Evolutionary conservation across 2,797 vertebrate genomes (phyloP).

Genomic region (Manis crassicaudata): DNA sequence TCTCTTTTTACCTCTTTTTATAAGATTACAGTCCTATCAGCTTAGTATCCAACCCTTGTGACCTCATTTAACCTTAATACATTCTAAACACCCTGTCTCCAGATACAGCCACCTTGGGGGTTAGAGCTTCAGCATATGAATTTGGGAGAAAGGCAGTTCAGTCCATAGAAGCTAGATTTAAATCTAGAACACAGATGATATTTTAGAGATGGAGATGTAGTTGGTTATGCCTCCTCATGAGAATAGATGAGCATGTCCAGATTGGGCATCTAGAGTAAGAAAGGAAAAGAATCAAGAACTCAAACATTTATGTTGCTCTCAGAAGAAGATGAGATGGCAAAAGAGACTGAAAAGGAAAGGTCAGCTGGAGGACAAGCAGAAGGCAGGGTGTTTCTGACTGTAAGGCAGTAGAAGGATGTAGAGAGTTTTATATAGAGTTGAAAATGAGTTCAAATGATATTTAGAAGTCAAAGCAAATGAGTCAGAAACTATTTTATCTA

Average conservation of each 20-base stretch:
- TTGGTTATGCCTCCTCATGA: not conserved
- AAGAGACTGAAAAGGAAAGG: not conserved
- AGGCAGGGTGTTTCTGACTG: not conserved
- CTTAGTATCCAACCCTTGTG: not conserved
- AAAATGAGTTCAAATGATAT: not conserved
- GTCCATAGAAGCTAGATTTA: not conserved
- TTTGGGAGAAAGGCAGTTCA: not conserved
- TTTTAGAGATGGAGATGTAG: not conserved
- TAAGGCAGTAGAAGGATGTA: not conserved
- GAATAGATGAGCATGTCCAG: not conserved
- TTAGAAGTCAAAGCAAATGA: not conserved
- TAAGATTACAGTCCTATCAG: not conserved
- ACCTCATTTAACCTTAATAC: not conserved
- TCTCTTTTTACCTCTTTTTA: not conserved
- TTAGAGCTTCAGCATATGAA: not conserved
- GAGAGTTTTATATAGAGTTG: not conserved
- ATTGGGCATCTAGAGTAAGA: not conserved
- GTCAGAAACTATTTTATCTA: not conserved
- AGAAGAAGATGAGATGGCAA: not conserved
- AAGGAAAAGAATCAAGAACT: not conserved
- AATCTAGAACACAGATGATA: not conserved
- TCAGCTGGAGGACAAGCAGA: not conserved
- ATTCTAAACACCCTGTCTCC: not conserved
- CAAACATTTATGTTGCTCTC: not conserved
- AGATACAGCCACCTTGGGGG: not conserved